phyloP scores from a whole-genome alignment of 2,888 invertebrate species.

The Malacosoma neustria region DNA sequence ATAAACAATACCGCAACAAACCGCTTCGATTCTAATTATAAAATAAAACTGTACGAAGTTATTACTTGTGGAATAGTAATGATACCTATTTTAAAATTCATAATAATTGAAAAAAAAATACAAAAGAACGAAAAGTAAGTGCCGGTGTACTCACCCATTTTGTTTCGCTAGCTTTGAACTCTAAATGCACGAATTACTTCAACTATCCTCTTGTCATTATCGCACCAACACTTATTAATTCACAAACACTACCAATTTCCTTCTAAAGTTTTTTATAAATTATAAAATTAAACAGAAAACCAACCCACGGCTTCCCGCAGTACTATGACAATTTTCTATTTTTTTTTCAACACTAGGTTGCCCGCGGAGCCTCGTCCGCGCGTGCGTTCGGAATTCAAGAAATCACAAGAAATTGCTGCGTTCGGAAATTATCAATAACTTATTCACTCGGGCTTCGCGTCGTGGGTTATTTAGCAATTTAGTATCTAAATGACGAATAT shows the following conservation, averaged over 20 bases:
- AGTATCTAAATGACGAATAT: not conserved
- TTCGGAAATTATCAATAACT: constrained; percentile 15
- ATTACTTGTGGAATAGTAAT: constrained; percentile 2
- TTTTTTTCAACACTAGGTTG: constrained; percentile 4
- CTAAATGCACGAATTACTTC: constrained; percentile 22
- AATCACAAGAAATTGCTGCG: constrained; percentile 9
- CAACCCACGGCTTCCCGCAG: too few species aligned
- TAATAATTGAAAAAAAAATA: constrained; percentile 17
- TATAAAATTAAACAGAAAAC: constrained; percentile 1
- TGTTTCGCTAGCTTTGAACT: constrained; percentile 23
- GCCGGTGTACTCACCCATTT: constrained; percentile 67
- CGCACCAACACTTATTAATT: constrained; percentile 34
- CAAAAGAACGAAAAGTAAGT: constrained; percentile 22
- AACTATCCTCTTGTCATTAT: constrained; percentile 36
- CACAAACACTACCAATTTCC: constrained; percentile 27
- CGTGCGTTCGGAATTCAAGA: constrained; percentile 31
- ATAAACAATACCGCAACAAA: constrained; percentile 25
- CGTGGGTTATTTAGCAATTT: constrained; percentile 1
- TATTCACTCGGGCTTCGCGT: not conserved
- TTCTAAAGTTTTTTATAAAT: constrained; percentile 4
- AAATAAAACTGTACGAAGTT: constrained; percentile 1
- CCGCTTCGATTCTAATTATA: constrained; percentile 23
- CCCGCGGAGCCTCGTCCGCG: too few species aligned
- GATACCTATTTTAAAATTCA: constrained; percentile 4
- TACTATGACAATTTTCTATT: too few species aligned